Base-by-base conservation (phyloP, 2,113 vertebrate species). In the Argyrosomus japonicus region DNA sequence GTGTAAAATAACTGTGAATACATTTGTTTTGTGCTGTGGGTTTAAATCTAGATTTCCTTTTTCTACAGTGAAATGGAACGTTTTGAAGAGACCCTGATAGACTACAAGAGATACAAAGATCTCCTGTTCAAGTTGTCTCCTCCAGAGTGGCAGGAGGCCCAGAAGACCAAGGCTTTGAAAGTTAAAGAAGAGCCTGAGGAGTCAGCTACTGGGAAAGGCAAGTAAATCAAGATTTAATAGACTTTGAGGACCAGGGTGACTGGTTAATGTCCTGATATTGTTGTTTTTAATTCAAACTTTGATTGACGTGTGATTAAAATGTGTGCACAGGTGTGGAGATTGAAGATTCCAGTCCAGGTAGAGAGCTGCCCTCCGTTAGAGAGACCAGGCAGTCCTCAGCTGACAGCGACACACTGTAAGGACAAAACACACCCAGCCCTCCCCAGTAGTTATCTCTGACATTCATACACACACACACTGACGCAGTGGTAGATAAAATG, bases 51-150 rank as follows among this genome's bases (percentile, higher is more conserved):
- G 5, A 47, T 11, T 77, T 21, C 58, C 13, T 75, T 61, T 36
- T 71, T 68, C 17, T 40, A 62, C 19, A 99, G 98, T 9, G 97
- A 99, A 9, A 93, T 99, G 61, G 88, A 91, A 77, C 96, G 89
- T 64, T 88, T 92, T 2, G 95, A 96, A 87, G 96, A 97, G 29
- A 95, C 79, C 14, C 88, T 99, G 81, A 82, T 85, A n/a, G 96
- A 97, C 63, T 97, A 96, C 85, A 96, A 83, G 54, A 77, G 68
- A 64, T 98, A 97, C 92, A 96, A 93, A 77, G 93, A 97, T 17
- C 97, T 99, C 82, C 96, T 99, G 32, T 95, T 96, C 27, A 93
- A 95, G 56, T 77, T 99, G 17, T 97, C 97, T 11, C 98, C 97
- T 7, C 93, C 89, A 40, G 96, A 97, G 74, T 98, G 97, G 98